phyloP scores from a whole-genome alignment of 2,113 vertebrate genomes.

The Paramormyrops kingsleyae region DNA sequence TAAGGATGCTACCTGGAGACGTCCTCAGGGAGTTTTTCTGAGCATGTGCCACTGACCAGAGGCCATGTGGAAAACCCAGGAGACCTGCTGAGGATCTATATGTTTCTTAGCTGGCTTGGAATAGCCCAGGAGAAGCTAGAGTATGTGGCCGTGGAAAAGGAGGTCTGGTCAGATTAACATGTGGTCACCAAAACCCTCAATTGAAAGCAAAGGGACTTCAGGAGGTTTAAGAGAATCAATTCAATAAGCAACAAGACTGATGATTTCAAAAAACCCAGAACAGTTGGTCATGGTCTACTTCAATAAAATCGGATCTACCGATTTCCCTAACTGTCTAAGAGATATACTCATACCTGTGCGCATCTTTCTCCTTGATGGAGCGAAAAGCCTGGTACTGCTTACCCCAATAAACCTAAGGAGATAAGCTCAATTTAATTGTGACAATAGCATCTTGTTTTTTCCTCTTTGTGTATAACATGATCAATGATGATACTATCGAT shows the following conservation, averaged over 20 bases:
- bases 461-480: background rate
- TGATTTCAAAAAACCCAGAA: background rate
- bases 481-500: background rate
- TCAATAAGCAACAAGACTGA: background rate
- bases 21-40: background rate
- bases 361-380: conserved; percentile 48
- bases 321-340: background rate
- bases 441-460: background rate
- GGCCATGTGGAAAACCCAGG: background rate
- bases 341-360: conserved; percentile 47
- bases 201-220: background rate
- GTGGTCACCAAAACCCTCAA: background rate
- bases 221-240: background rate
- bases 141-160: background rate
- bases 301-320: background rate
- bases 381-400: conserved; percentile 50
- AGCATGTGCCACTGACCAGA: background rate
- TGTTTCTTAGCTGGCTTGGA: background rate
- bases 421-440: background rate
- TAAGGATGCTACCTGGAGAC: background rate
- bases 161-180: background rate
- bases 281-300: background rate
- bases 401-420: conserved; percentile 49
- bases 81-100: background rate
- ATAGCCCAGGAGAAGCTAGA: background rate